A percentile compares a stretch with the other conserved stretches of the same genome.
phyloP scores from a whole-genome alignment of 1,140 invertebrate genomes.

The Calliphora vicina region DNA sequence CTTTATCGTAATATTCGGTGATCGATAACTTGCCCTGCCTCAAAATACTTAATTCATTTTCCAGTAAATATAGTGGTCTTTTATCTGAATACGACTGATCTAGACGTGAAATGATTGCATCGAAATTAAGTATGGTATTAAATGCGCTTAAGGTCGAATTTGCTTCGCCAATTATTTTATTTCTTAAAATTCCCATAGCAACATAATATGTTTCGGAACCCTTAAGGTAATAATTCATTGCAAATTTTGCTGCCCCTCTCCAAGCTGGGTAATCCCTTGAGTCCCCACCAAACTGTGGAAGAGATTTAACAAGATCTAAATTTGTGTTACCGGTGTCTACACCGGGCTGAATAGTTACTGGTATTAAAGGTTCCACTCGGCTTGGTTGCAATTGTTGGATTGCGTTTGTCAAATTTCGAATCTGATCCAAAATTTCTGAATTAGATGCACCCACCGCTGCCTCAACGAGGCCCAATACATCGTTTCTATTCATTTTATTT shows the following conservation, averaged over 20 bases:
- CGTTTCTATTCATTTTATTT: constrained; percentile 25
- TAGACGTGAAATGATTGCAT: constrained; percentile 32
- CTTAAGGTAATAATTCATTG: background rate
- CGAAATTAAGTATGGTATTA: constrained; percentile 38
- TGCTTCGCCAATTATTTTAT: constrained; percentile 35
- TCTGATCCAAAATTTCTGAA: background rate
- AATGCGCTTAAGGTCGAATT: constrained; percentile 2
- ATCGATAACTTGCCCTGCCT: constrained; percentile 21
- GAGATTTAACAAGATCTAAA: background rate
- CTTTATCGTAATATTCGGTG: background rate
- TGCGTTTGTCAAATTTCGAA: background rate
- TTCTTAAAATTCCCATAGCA: constrained; percentile 31
- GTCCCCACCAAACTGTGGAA: background rate
- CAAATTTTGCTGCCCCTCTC: background rate
- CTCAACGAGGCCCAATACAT: background rate
- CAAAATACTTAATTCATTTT: constrained; percentile 34
- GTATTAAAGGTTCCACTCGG: background rate
- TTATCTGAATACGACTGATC: constrained; percentile 37
- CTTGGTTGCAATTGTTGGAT: background rate
- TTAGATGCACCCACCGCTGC: background rate
- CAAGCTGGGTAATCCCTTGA: background rate
- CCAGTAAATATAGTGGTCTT: constrained; percentile 29
- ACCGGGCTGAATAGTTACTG: too few relatives aligned
- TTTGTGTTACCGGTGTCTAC: too few relatives aligned
- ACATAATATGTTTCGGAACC: constrained; percentile 24